Base-by-base conservation (phyloP, 2,888 invertebrate genomes). In the Arrhopalites spinosus region DNA sequence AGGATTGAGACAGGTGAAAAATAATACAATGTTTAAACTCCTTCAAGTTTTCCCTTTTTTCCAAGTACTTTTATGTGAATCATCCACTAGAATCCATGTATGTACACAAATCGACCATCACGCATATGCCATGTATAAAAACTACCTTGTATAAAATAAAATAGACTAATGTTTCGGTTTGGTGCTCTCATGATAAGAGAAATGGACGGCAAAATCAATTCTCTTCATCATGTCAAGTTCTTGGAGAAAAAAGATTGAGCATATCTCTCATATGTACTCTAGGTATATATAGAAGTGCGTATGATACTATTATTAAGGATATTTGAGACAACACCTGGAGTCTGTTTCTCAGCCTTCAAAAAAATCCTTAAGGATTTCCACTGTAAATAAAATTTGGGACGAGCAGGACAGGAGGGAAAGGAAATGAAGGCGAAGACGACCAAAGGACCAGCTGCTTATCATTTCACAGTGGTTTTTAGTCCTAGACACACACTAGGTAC, bases 1-100 rank as follows among this genome's bases (percentile, higher is more conserved):
- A 81, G 95, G 93, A 83, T 87, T 95, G 76, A 88, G 93, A 87
- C 93, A 93, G 89, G 93, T 93, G 83, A 83, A 73, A 56, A 59
- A 59, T 1, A 64, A 23, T 45, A 27, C 36, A 11, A 7, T 36
- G 36, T 36, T 11, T 64, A 47, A 64, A 64, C 50, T 64, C 25
- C 36, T 73, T 64, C 45, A 27, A 50, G 29, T 68, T 67, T 68
- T 56, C 45, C 50, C 8, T 17, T 29, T 30, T 11, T 20, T 64
- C 59, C 36, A 61, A 15, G 25, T 56, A 29, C 29, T 15, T 29
- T 64, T 5, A 30, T 30, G n/a, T 61, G 25, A 23, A 20, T 25
- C 13, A 1, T 2, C 7, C 30, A 20, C 30, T 36, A 30, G 64
- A 11, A 0, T 7, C 30, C 17, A 25, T 45, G 45, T 67, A 20